A percentile compares a stretch with the other conserved stretches of the same genome.
Conservation (phyloP, 1,140 invertebrate species). For the Tribolium castaneum region DNA sequence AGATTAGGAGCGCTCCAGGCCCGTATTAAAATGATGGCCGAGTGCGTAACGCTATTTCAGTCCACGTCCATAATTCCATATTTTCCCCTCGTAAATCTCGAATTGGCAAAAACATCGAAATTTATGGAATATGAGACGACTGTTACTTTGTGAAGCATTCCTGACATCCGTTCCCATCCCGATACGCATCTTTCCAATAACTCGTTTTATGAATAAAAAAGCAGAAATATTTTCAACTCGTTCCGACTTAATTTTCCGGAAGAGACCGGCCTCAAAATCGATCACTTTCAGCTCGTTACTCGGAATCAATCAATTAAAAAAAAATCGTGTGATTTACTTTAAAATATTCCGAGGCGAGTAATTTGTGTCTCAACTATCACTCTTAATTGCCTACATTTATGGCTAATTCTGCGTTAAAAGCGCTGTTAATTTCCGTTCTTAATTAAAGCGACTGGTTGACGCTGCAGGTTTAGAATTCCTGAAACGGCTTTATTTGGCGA, state of each 20-base stretch:
- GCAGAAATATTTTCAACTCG: background rate
- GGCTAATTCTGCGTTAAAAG: constrained; percentile 23
- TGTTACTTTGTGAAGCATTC: constrained; percentile 48
- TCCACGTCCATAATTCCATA: background rate
- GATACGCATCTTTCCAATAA: constrained; percentile 48
- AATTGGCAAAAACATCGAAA: background rate
- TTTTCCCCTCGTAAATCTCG: background rate
- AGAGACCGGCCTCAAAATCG: background rate
- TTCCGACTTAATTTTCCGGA: background rate
- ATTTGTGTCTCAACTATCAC: constrained; percentile 23
- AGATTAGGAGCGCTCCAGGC: constrained; percentile 10
- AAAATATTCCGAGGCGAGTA: constrained; percentile 21
- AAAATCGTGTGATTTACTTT: constrained; percentile 38
- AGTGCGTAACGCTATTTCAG: constrained; percentile 8
- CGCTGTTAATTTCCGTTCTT: constrained; percentile 23
- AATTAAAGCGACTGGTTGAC: constrained; percentile 17
- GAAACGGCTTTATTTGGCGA: background rate
- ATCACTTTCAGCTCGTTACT: background rate
- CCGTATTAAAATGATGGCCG: constrained; percentile 4
- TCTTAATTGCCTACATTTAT: constrained; percentile 35
- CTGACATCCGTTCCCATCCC: constrained; percentile 52
- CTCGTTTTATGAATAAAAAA: constrained; percentile 38
- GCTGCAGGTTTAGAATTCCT: constrained; percentile 16
- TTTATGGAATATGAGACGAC: constrained; percentile 1
- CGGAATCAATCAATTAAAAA: constrained; percentile 16